Evolutionary conservation across 2,113 vertebrate species (phyloP).

Genomic region (Gobius niger): DNA sequence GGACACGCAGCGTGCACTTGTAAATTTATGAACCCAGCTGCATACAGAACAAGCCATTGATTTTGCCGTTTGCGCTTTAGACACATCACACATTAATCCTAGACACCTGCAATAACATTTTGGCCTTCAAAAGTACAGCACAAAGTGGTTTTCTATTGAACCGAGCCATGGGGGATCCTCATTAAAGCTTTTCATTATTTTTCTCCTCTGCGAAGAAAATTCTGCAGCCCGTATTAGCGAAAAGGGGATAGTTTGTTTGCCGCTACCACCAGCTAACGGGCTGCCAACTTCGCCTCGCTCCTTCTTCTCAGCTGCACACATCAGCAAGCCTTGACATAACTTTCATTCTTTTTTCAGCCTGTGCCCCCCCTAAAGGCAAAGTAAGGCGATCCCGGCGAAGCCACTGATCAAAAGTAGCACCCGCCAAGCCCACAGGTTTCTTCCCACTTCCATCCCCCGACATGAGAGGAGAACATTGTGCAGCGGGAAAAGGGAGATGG

Average conservation of each 20-base stretch:
- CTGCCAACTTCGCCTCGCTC: constrained; percentile 38
- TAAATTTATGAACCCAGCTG: constrained; percentile 6
- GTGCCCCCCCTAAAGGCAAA: constrained; percentile 57
- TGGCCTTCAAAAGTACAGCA: constrained; percentile 1
- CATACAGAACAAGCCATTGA: constrained; percentile 6
- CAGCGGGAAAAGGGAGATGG: constrained; percentile 40
- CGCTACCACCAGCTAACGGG: constrained; percentile 32
- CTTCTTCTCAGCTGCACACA: constrained; percentile 35
- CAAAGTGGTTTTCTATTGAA: constrained; percentile 11
- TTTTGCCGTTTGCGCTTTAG: constrained; percentile 4
- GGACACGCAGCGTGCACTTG: neutral
- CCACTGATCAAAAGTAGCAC: constrained; percentile 73
- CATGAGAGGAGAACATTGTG: constrained; percentile 65
- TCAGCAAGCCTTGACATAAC: constrained; percentile 65
- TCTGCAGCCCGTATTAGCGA: constrained; percentile 6
- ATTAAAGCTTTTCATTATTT: constrained; percentile 11
- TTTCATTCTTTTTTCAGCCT: constrained; percentile 56
- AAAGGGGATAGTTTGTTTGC: constrained; percentile 55
- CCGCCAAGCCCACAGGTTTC: constrained; percentile 65
- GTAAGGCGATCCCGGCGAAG: constrained; percentile 61
- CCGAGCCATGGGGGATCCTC: constrained; percentile 3
- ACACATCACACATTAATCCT: constrained; percentile 6
- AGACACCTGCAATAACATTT: constrained; percentile 4
- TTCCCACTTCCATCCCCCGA: constrained; percentile 43
- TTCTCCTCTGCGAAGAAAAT: neutral